Percentiles rank a stretch among this genome's conserved stretches.
Conservation (phyloP, 2,888 invertebrate species). For the Lasioglossum lativentre region DNA sequence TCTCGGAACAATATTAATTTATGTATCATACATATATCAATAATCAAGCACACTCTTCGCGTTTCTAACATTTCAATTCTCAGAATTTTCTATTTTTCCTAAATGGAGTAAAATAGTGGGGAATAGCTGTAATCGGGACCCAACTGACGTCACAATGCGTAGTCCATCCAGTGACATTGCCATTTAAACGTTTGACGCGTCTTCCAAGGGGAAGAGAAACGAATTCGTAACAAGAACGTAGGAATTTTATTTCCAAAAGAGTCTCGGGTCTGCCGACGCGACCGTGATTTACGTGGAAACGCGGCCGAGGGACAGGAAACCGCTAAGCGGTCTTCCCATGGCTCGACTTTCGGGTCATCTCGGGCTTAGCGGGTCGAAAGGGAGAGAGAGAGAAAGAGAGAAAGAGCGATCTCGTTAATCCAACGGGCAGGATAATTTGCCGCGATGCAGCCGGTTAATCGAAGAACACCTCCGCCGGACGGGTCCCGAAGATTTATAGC, state of each 20-base stretch:
- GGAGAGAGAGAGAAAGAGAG: background rate
- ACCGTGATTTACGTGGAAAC: background rate
- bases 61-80: background rate
- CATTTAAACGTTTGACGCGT: too few species aligned
- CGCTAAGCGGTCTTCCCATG: background rate
- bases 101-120: too few species aligned
- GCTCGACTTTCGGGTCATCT: conserved; percentile 10
- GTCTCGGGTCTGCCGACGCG: background rate
- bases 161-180: too few species aligned
- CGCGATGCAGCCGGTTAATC: conserved; percentile 30
- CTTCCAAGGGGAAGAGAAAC: background rate
- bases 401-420: conserved; percentile 42
- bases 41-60: too few species aligned
- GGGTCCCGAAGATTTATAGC: conserved; percentile 36
- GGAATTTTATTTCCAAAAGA: background rate
- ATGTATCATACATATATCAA: too few species aligned
- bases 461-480: conserved; percentile 33
- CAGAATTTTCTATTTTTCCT: too few species aligned
- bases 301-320: background rate
- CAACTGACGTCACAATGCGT: too few species aligned
- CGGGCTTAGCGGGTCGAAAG: background rate
- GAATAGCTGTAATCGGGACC: too few species aligned
- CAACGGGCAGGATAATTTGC: conserved; percentile 35
- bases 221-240: background rate
- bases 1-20: too few species aligned